These are phyloP conservation scores for Crocidura indochinensis DNA, from an alignment of 2,797 vertebrate genomes.

Conservation along the genomic window DNA sequence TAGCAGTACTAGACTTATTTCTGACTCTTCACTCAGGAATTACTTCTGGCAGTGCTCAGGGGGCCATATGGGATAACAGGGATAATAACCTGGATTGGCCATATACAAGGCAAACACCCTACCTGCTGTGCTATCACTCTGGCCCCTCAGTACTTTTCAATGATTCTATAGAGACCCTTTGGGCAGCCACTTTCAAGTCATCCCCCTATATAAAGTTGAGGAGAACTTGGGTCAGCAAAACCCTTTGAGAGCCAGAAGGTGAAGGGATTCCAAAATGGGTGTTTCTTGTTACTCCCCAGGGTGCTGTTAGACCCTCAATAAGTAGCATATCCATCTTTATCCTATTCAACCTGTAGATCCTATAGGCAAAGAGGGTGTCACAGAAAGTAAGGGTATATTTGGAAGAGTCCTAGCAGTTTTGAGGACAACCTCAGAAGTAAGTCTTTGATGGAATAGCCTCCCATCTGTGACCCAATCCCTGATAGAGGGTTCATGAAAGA, in stretches of 20 bases:
- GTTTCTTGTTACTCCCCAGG: neutral
- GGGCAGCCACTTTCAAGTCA: neutral
- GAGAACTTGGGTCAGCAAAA: neutral
- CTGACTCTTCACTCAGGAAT: too few species aligned
- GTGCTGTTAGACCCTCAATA: neutral
- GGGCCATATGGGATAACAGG: too few species aligned
- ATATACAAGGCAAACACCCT: too few species aligned
- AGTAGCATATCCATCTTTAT: too few species aligned
- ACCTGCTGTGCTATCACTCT: too few species aligned
- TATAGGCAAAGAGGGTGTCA: too few species aligned
- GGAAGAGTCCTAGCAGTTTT: neutral
- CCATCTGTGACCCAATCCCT: neutral
- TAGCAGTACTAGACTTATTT: too few species aligned
- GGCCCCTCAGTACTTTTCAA: too few species aligned
- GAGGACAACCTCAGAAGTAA: neutral
- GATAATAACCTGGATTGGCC: too few species aligned
- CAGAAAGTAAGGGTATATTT: neutral
- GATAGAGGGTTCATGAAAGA: neutral
- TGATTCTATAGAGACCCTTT: neutral
- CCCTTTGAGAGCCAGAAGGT: neutral
- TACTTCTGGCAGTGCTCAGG: too few species aligned
- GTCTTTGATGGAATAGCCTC: neutral
- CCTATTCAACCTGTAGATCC: neutral
- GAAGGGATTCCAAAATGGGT: neutral
- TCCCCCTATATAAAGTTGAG: neutral